Evolutionary conservation across 2,888 invertebrate genomes (phyloP), one percentile per base, ranked within the genome.

Genomic region (Saturnia japonica): DNA sequence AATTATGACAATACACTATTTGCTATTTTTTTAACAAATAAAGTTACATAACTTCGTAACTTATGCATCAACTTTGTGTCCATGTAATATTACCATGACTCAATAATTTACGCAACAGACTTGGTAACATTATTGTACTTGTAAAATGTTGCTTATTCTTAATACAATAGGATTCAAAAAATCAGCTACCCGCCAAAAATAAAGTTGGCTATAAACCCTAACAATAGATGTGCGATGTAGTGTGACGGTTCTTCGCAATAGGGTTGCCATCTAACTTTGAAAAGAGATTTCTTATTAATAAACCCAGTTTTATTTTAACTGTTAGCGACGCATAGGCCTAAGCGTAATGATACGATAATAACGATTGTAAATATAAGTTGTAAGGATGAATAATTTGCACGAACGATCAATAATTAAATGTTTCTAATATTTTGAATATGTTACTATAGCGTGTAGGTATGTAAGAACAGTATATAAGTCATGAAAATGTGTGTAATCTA

Each of bases 61-160:
- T 57, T 57, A 57, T 51, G 51, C 51, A 51, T n/a, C 51, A 51
- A 51, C 51, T 19, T 51, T n/a, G 12, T 25, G 57, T 57, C 57
- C 12, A 22, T 22, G 57, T 57, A 57, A 25, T 25, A 11, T 57
- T 57, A 57, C 57, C 25, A 57, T 57, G 57, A 57, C 25, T 57
- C 25, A 57, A 57, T 25, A 57, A 57, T 57, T 57, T 57, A 57
- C 57, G 22, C 57, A 54, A 57, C 12, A 25, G 25, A 11, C 12
- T 12, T 11, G 8, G 12, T 57, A 11, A 57, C 11, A 57, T 9
- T 25, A 9, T 57, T 57, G 1, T 25, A 25, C 1, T 51, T 25
- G 57, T 57, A 25, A 57, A 57, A 57, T 57, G 11, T 57, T 12
- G 1, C 57, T 25, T 57, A 57, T 25, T 57, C 57, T 25, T 25